Evolutionary conservation across 2,113 vertebrate genomes (phyloP).

Genomic region (Percopsis transmontana): DNA sequence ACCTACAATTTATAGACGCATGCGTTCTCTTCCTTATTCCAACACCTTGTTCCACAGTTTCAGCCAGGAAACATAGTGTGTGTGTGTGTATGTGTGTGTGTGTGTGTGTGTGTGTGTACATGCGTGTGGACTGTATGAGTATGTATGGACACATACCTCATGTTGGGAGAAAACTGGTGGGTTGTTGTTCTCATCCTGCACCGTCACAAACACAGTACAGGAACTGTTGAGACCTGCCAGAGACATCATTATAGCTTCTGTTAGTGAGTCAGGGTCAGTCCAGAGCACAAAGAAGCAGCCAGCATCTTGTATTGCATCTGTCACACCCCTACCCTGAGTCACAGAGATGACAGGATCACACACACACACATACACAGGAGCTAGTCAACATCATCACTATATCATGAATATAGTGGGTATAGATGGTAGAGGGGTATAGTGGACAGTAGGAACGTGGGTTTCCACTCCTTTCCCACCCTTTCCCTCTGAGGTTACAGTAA

Average conservation of each 20-base stretch:
- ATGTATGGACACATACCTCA: conserved; percentile 60
- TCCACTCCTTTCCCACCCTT: not conserved
- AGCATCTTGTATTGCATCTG: conserved; percentile 41
- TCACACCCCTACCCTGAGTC: conserved; percentile 55
- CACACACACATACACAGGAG: conserved; percentile 18
- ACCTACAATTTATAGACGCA: too few species aligned
- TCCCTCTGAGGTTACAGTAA: too few species aligned
- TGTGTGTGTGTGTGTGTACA: not conserved
- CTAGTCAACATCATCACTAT: conserved; percentile 8
- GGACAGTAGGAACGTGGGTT: too few species aligned
- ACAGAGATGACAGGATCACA: conserved; percentile 40
- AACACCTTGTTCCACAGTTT: too few species aligned
- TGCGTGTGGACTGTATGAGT: conserved; percentile 6
- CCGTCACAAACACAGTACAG: conserved; percentile 66
- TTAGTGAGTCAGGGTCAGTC: conserved; percentile 58
- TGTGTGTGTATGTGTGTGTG: not conserved
- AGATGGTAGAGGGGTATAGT: not conserved
- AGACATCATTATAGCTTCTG: conserved; percentile 51
- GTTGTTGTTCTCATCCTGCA: conserved; percentile 77
- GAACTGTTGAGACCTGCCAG: conserved; percentile 75
- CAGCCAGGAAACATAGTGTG: too few species aligned
- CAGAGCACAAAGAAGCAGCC: conserved; percentile 38
- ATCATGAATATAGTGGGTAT: not conserved
- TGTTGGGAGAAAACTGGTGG: conserved; percentile 74
- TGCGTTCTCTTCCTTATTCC: too few species aligned